These are phyloP conservation scores for Chaetorhynchus papuensis DNA, from an alignment of 2,113 vertebrate species.

Conservation along the genomic window DNA sequence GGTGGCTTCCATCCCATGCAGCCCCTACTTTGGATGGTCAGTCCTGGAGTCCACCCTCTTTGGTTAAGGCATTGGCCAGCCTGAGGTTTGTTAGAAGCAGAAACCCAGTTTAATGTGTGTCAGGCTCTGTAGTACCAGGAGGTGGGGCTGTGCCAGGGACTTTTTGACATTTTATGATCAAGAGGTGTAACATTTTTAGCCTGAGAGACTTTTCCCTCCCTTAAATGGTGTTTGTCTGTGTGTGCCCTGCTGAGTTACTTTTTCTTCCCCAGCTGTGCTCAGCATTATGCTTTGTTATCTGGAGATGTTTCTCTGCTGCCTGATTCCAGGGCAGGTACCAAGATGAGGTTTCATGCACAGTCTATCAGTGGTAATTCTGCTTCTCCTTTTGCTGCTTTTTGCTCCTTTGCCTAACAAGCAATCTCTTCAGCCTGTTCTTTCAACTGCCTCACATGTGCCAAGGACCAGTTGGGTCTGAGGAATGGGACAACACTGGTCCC, in stretches of 20 bases:
- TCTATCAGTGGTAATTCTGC: not conserved
- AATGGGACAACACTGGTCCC: not conserved
- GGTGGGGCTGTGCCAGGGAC: not conserved
- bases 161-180: not conserved
- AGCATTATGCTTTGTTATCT: not conserved
- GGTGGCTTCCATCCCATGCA: not conserved
- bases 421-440: not conserved
- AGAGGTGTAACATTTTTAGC: conserved; percentile 4
- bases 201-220: not conserved
- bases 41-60: not conserved
- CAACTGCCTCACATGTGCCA: not conserved
- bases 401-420: not conserved
- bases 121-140: not conserved
- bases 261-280: not conserved
- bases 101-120: not conserved
- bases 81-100: not conserved
- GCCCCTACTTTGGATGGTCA: not conserved
- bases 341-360: not conserved
- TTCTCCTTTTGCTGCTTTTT: not conserved
- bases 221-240: not conserved
- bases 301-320: not conserved
- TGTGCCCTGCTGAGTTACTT: not conserved
- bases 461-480: not conserved
- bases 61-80: not conserved
- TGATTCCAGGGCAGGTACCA: not conserved